Evolutionary conservation across 2,113 vertebrate species (phyloP).

Genomic region (Actenoides hombroni): DNA sequence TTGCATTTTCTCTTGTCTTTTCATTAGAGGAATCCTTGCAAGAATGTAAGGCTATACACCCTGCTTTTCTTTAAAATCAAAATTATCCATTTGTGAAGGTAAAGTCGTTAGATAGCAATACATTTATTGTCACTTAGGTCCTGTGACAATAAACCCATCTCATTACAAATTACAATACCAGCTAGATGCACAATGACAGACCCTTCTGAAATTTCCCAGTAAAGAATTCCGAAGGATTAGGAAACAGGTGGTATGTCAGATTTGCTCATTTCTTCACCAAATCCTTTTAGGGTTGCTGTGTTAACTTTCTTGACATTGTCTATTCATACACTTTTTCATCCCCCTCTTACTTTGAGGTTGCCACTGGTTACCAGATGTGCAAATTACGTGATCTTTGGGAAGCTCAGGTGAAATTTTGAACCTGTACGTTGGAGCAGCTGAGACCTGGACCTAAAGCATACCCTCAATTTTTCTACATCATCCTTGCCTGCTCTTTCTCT

Average conservation of each 20-base stretch:
- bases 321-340: not conserved
- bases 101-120: not conserved
- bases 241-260: not conserved
- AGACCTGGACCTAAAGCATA: not conserved
- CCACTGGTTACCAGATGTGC: not conserved
- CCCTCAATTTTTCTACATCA: not conserved
- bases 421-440: not conserved
- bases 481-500: not conserved
- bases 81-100: not conserved
- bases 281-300: not conserved
- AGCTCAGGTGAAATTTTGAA: not conserved
- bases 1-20: not conserved
- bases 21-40: not conserved
- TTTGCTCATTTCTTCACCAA: not conserved
- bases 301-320: not conserved
- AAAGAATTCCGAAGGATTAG: not conserved
- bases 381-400: not conserved
- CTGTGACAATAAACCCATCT: not conserved
- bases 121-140: not conserved
- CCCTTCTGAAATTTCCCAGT: not conserved
- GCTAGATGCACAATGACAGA: not conserved
- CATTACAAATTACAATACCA: not conserved
- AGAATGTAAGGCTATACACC: not conserved
- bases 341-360: not conserved
- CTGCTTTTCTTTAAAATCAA: not conserved